Percentiles rank a stretch among this genome's conserved stretches.
Evolutionary conservation across 2,888 invertebrate species (phyloP).

Genomic region (Glaucopsyche alexis): DNA sequence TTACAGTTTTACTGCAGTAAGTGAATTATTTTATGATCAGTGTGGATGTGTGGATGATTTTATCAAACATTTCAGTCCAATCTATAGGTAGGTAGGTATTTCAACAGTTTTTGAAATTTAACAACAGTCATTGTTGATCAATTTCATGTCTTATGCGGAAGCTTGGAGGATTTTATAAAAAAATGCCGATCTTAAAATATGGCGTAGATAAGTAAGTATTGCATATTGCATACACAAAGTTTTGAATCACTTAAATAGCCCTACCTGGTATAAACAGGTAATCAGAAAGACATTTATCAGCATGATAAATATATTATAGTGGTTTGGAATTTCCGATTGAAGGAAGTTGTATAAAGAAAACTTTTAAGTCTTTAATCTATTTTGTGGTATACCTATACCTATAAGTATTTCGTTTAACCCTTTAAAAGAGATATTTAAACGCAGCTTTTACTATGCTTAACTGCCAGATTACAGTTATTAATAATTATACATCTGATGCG

Average conservation of each 20-base stretch:
- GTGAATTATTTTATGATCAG: background rate
- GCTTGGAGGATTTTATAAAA: no score
- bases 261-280: slow-evolving; percentile 10
- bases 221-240: background rate
- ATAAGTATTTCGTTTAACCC: no score
- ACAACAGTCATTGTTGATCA: no score
- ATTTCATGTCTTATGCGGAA: background rate
- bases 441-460: no score
- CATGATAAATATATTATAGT: background rate
- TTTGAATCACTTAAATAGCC: background rate
- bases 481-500: no score
- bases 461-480: no score
- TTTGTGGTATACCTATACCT: no score
- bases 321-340: background rate
- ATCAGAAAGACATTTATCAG: slow-evolving; percentile 7
- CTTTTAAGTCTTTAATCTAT: background rate
- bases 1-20: background rate
- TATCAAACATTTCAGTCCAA: background rate
- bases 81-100: background rate
- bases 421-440: no score
- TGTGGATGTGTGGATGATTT: background rate
- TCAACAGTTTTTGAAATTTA: no score
- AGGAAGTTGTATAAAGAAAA: background rate
- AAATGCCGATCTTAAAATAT: background rate
- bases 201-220: background rate